Percentiles rank a stretch among this genome's conserved stretches.
Evolutionary conservation across 2,797 vertebrate genomes (phyloP).

Genomic region (Ataeniobius toweri): DNA sequence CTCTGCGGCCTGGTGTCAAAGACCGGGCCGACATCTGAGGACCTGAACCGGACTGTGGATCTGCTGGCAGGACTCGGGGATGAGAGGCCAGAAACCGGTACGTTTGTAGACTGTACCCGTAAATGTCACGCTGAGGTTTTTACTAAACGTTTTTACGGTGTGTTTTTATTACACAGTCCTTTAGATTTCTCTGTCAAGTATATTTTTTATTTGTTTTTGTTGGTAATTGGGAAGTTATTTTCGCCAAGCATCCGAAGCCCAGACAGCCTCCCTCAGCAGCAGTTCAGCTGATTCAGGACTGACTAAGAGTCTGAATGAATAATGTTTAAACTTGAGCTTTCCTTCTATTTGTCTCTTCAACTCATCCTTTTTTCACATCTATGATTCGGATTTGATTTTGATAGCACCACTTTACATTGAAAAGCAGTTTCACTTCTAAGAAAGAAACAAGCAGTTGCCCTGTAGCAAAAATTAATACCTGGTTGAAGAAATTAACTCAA

Average conservation of each 20-base stretch:
- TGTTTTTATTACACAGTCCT: neutral
- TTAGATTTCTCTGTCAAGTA: neutral
- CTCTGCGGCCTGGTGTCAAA: constrained; percentile 94
- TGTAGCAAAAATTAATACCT: neutral
- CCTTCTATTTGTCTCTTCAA: neutral
- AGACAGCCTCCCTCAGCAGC: neutral
- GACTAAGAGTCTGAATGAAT: neutral
- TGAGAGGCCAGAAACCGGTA: constrained; percentile 94
- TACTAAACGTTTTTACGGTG: neutral
- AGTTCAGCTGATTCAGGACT: neutral
- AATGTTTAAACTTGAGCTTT: neutral
- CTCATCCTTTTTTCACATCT: neutral
- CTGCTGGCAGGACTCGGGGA: constrained; percentile 93
- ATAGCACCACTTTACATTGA: neutral
- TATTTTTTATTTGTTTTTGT: neutral
- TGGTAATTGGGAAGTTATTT: neutral
- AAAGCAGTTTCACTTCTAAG: too few relatives aligned
- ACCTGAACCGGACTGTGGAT: constrained; percentile 95
- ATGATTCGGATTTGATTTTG: neutral
- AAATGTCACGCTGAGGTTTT: neutral
- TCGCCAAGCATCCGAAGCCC: neutral
- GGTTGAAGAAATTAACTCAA: neutral
- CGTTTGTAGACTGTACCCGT: neutral
- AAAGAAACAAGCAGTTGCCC: too few relatives aligned
- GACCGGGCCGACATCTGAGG: constrained; percentile 91